These are phyloP conservation scores for Arenaria interpres DNA, from an alignment of 2,113 vertebrate genomes.

Conservation along the genomic window DNA sequence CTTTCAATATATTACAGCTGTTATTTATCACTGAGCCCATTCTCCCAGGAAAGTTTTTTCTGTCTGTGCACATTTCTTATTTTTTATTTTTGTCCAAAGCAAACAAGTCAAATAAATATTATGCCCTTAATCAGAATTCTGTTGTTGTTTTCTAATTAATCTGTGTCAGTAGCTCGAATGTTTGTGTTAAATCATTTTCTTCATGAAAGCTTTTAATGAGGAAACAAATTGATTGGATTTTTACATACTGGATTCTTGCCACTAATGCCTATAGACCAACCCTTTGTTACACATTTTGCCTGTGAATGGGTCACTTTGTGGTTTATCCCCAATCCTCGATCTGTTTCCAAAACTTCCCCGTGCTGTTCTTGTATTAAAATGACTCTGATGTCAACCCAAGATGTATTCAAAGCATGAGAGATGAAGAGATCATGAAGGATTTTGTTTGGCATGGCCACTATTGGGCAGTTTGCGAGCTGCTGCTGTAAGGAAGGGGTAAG, in stretches of 20 bases:
- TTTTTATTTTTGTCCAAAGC: background rate
- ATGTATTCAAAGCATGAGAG: background rate
- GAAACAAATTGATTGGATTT: slow-evolving; percentile 67
- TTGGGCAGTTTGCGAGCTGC: accelerated
- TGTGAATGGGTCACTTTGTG: background rate
- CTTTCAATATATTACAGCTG: background rate
- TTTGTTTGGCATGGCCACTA: background rate
- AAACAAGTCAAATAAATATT: slow-evolving; percentile 56
- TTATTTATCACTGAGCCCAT: background rate
- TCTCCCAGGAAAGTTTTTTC: background rate
- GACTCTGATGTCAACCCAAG: background rate
- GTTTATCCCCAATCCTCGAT: background rate
- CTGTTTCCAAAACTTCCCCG: background rate
- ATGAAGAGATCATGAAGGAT: background rate
- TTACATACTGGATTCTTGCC: slow-evolving; percentile 57
- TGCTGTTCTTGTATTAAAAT: background rate
- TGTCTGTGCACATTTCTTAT: background rate
- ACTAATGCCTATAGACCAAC: slow-evolving; percentile 13
- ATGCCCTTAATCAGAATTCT: slow-evolving; percentile 61
- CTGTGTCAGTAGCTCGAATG: slow-evolving; percentile 54
- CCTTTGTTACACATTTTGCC: slow-evolving; percentile 41
- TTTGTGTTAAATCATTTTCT: slow-evolving; percentile 73
- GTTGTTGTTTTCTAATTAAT: slow-evolving; percentile 65
- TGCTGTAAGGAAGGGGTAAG: background rate
- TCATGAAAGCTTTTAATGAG: slow-evolving; percentile 72